Conservation (phyloP, 2,888 invertebrate genomes). For the Lydus trimaculatus region DNA sequence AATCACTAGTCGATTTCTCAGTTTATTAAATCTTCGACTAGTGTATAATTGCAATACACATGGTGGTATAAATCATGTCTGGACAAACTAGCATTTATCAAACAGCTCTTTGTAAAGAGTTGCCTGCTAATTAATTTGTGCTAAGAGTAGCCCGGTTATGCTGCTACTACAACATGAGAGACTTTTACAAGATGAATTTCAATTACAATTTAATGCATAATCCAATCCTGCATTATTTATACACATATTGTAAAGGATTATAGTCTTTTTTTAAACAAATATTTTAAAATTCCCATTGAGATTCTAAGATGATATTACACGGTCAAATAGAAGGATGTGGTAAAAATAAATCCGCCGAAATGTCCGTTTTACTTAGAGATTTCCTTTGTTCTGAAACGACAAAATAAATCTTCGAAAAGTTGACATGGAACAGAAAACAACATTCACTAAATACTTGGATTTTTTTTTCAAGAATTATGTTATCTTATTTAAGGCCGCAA, state of each 20-base stretch:
- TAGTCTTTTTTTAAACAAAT: background rate
- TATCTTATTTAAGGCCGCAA: conserved; percentile 36
- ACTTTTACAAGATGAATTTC: background rate
- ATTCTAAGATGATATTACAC: background rate
- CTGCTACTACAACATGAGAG: background rate
- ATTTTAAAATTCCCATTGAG: background rate
- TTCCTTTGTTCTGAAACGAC: conserved; percentile 28
- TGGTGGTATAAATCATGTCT: conserved; percentile 55
- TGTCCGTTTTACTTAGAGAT: background rate
- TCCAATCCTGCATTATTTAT: background rate
- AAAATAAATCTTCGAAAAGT: conserved; percentile 26
- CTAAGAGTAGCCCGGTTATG: background rate
- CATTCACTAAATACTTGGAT: conserved; percentile 39
- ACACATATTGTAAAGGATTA: background rate
- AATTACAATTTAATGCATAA: background rate
- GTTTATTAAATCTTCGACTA: conserved; percentile 59
- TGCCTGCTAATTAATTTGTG: conserved; percentile 44
- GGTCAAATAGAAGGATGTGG: background rate
- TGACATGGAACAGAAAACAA: conserved; percentile 25
- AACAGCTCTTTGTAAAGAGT: conserved; percentile 29
- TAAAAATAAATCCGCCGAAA: conserved; percentile 6
- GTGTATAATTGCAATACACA: conserved; percentile 59
- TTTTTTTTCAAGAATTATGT: conserved; percentile 39
- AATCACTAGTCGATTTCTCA: conserved; percentile 58
- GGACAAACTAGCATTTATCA: conserved; percentile 55